Evolutionary conservation across 2,797 vertebrate genomes (phyloP).

Genomic region (Labroides dimidiatus): DNA sequence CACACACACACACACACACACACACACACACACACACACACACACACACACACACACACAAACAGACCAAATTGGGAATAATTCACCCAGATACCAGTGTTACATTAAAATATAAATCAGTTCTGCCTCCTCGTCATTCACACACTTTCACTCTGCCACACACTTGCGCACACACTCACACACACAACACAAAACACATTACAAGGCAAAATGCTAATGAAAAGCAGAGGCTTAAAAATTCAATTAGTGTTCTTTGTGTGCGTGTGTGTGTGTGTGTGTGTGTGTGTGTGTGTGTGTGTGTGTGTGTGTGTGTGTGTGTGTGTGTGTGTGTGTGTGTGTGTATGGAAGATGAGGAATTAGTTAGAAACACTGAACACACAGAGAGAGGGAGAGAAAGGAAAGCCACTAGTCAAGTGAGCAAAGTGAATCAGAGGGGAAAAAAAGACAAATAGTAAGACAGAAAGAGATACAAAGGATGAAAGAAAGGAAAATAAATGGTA

Average conservation of each 20-base stretch:
- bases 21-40: neutral
- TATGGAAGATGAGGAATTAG: constrained; percentile 53
- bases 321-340: constrained; percentile 4
- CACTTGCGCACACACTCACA: constrained; percentile 26
- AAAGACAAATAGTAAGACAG: neutral
- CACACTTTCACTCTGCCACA: neutral
- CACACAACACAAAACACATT: constrained; percentile 42
- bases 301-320: constrained; percentile 16
- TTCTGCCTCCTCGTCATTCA: constrained; percentile 15
- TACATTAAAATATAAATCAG: constrained; percentile 34
- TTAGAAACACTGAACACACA: constrained; percentile 52
- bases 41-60: neutral
- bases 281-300: constrained; percentile 23
- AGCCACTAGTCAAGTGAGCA: neutral
- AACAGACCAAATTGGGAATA: neutral
- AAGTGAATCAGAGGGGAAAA: neutral
- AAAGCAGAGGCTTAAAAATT: constrained; percentile 63
- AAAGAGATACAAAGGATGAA: neutral
- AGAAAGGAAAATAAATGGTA: neutral
- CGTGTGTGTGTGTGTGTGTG: constrained; percentile 20
- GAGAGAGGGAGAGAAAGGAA: neutral
- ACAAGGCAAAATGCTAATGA: constrained; percentile 66
- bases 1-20: neutral
- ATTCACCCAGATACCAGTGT: constrained; percentile 6
- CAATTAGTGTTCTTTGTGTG: constrained; percentile 53